Conservation (phyloP, 1,140 invertebrate genomes). For the Drosophila varians region DNA sequence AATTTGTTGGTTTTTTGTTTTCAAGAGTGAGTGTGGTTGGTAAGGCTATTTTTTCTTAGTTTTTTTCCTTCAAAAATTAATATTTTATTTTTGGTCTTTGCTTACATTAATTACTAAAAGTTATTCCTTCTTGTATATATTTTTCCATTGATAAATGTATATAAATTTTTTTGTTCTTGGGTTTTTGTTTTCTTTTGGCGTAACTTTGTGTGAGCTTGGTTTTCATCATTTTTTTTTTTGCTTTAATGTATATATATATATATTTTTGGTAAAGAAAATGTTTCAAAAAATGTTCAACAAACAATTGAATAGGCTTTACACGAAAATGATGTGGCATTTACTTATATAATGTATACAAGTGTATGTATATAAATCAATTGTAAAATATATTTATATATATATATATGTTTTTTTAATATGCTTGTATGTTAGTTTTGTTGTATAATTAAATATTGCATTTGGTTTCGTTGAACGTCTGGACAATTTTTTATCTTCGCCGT, state of each 20-base stretch:
- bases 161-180: constrained; percentile 28
- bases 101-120: constrained; percentile 62
- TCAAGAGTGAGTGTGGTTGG: neutral
- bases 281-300: constrained; percentile 74
- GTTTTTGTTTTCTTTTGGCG: constrained; percentile 1
- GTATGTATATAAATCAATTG: constrained; percentile 66
- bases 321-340: constrained; percentile 67
- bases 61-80: constrained; percentile 40
- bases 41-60: constrained; percentile 51
- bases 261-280: constrained; percentile 59
- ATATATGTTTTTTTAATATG: constrained; percentile 26
- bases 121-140: constrained; percentile 50
- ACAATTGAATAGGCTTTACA: constrained; percentile 67
- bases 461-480: constrained; percentile 80
- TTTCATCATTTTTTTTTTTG: constrained; percentile 50
- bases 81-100: constrained; percentile 63
- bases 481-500: constrained; percentile 53
- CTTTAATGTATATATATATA: constrained; percentile 3
- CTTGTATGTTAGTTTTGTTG: constrained; percentile 50
- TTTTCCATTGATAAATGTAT: constrained; percentile 56
- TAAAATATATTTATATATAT: constrained; percentile 71
- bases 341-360: constrained; percentile 37
- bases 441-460: constrained; percentile 82
- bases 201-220: neutral
- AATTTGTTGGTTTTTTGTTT: constrained; percentile 6